Base-by-base conservation (phyloP, 1,140 invertebrate species). In the Pogonognathellus flavescens region DNA sequence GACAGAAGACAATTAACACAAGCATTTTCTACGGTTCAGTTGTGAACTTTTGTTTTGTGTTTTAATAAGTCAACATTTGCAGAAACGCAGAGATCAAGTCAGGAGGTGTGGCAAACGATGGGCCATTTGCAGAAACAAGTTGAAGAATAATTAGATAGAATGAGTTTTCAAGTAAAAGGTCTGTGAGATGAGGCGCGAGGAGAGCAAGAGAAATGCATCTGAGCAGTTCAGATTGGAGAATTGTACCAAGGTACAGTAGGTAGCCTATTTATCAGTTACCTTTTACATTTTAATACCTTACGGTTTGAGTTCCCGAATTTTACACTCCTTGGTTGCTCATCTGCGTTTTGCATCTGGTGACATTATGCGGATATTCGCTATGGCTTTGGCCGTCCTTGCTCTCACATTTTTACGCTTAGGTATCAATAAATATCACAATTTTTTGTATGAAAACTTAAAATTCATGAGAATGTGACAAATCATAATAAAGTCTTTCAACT, bases 281-380 rank as follows among this genome's bases (percentile, higher is more conserved):
- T 76, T 76, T 3, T 76, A 50, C 70, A 76, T 76, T 49, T 49
- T 14, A 49, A 76, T 76, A 76, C 70, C 70, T 76, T 31, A 76
- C n/a, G 4, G 25, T 49, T 49, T 76, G 70, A 41, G 70, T 76
- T 76, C 41, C 70, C 31, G 70, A 50, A 49, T 76, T 76, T 18
- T 41, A 76, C 70, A 76, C 70, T 76, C 70, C 70, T 76, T 76
- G 31, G 70, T 76, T 76, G 70, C 72, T 81, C 80, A 81, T 81
- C 80, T 81, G 80, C 80, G 80, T 81, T 81, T 81, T 25, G 50
- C 50, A 55, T 53, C 80, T 81, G 53, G 80, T 81, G 80, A 76
- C 70, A 76, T 76, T 76, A 76, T 76, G 31, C 70, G 70, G 70
- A 76, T 76, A 76, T 76, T 76, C 70, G 70, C 70, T n/a, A 76